A percentile compares a stretch with the other conserved stretches of the same genome.
Conservation (phyloP, 2,113 vertebrate species). For the Stegostoma tigrinum region DNA sequence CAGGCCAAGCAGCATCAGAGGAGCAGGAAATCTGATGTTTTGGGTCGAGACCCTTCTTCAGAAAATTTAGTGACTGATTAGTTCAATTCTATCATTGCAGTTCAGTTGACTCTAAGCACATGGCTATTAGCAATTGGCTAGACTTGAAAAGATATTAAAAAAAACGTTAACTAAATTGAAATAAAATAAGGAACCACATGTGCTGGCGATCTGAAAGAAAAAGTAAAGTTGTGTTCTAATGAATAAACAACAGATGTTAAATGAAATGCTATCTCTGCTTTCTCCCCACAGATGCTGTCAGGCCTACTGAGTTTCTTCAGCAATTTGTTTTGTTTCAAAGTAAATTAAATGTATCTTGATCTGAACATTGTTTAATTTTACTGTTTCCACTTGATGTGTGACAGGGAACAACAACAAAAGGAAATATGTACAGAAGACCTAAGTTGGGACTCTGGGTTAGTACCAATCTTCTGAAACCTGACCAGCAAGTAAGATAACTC, state of each 20-base stretch:
- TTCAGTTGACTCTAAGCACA: neutral
- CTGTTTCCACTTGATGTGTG: neutral
- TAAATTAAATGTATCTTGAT: no score
- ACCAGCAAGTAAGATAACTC: neutral
- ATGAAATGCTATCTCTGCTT: no score
- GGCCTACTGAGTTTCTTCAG: no score
- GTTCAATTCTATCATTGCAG: neutral
- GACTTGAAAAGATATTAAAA: neutral
- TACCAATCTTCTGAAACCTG: neutral
- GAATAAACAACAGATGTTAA: no score
- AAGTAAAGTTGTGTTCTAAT: no score
- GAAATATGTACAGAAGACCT: neutral
- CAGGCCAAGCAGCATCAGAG: no score
- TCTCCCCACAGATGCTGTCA: no score
- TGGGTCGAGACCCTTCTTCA: no score
- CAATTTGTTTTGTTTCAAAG: no score
- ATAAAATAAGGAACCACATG: neutral
- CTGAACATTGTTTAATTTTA: no score
- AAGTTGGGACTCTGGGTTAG: neutral
- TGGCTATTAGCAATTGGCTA: neutral
- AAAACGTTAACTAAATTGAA: neutral
- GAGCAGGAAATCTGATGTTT: no score
- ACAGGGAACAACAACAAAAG: neutral
- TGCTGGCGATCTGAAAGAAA: no score
- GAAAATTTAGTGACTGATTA: neutral